Evolutionary conservation across 1,140 invertebrate species (phyloP).

Genomic region (Leptinotarsa lineolata): DNA sequence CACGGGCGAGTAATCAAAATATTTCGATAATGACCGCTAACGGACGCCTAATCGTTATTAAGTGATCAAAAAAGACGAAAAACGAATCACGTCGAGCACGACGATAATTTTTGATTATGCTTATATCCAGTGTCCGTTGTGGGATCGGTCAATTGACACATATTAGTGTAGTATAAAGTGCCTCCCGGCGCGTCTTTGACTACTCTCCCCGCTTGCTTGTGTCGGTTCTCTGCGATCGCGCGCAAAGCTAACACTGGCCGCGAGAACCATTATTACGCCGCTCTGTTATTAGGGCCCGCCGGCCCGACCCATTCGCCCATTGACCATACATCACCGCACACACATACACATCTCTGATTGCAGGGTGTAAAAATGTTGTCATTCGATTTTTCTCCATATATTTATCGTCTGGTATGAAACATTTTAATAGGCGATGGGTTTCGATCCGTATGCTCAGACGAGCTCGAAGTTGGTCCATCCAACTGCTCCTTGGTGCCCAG

Average conservation of each 20-base stretch:
- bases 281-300: conserved; percentile 49
- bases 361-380: conserved; percentile 49
- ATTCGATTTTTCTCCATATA: conserved; percentile 35
- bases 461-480: background rate
- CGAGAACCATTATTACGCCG: conserved; percentile 49
- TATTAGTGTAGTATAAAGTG: conserved; percentile 29
- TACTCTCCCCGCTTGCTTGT: conserved; percentile 14
- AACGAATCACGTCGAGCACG: conserved; percentile 24
- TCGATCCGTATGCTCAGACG: background rate
- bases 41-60: conserved; percentile 26
- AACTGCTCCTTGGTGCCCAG: background rate
- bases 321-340: conserved; percentile 49
- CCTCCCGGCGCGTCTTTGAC: conserved; percentile 23
- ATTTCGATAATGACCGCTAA: conserved; percentile 22
- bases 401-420: conserved; percentile 15
- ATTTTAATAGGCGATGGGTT: background rate
- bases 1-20: conserved; percentile 14
- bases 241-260: conserved; percentile 46
- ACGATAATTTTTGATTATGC: conserved; percentile 26
- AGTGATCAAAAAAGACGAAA: conserved; percentile 28
- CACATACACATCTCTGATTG: conserved; percentile 40
- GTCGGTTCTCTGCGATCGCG: conserved; percentile 26
- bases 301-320: conserved; percentile 44
- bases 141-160: conserved; percentile 45
- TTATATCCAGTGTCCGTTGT: conserved; percentile 29